Conservation (phyloP, 1,140 invertebrate genomes). For the Pseudobourletiella spinata region DNA sequence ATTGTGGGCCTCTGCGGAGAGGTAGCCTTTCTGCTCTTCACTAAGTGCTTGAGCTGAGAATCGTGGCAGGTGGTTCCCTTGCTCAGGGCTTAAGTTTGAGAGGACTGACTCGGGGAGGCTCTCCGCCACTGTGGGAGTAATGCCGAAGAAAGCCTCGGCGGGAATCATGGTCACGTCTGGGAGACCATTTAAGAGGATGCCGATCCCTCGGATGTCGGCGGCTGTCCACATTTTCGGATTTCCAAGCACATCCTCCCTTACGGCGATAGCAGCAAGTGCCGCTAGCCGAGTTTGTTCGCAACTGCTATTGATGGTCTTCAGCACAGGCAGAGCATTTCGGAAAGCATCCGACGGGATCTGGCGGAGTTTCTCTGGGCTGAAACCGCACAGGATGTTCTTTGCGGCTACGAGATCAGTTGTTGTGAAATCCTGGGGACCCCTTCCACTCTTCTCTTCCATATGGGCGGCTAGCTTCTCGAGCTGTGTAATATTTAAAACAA, state of each 20-base stretch:
- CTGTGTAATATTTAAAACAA: no score
- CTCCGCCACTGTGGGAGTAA: slow-evolving; percentile 21
- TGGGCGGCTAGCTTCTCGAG: slow-evolving; percentile 25
- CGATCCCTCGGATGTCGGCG: slow-evolving; percentile 27
- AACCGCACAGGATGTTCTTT: slow-evolving; percentile 32
- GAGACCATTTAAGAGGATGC: slow-evolving; percentile 22
- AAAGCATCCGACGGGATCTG: slow-evolving; percentile 1
- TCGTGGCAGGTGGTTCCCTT: slow-evolving; percentile 21
- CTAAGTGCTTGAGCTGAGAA: slow-evolving; percentile 27
- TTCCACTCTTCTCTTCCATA: slow-evolving; percentile 17
- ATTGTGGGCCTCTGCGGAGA: slow-evolving; percentile 4
- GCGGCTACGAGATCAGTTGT: slow-evolving; percentile 19
- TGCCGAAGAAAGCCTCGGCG: slow-evolving; percentile 24
- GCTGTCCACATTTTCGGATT: slow-evolving; percentile 21
- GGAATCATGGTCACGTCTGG: slow-evolving; percentile 16
- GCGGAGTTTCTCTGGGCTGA: background rate
- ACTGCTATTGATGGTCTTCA: slow-evolving; percentile 11
- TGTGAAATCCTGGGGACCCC: slow-evolving; percentile 5
- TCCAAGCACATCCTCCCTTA: slow-evolving; percentile 11
- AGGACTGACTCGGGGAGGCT: slow-evolving; percentile 3
- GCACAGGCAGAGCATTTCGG: slow-evolving; percentile 25
- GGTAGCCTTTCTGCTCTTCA: slow-evolving; percentile 3
- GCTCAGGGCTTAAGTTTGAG: slow-evolving; percentile 8
- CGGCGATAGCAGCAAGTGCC: slow-evolving; percentile 2
- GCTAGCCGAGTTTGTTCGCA: slow-evolving; percentile 26